Percentiles rank a stretch among this genome's conserved stretches.
Conservation (phyloP, 2,113 vertebrate species). For the Speoplatyrhinus poulsoni region DNA sequence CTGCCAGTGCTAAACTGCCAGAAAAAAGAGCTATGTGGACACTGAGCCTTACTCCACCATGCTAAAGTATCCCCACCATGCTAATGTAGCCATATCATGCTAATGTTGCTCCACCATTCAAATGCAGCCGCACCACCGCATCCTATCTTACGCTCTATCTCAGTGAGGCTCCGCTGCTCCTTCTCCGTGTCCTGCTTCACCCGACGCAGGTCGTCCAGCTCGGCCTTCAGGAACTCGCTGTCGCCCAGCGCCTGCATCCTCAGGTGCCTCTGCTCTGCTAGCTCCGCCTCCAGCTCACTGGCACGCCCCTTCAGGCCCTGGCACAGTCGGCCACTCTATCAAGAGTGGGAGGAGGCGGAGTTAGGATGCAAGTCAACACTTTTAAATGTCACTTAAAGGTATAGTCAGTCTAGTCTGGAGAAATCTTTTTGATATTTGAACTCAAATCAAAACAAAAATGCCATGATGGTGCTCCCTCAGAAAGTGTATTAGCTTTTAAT, state of each 20-base stretch:
- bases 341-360: neutral
- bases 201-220: conserved; percentile 91
- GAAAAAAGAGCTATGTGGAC: no score
- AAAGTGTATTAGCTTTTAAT: no score
- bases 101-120: neutral
- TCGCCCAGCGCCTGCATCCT: conserved; percentile 89
- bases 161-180: conserved; percentile 91
- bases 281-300: conserved; percentile 91
- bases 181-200: conserved; percentile 90
- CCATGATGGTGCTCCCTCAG: no score
- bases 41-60: no score
- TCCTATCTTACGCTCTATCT: conserved; percentile 87
- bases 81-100: neutral
- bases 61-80: neutral
- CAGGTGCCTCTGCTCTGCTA: conserved; percentile 92
- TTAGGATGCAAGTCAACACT: neutral
- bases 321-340: conserved; percentile 81
- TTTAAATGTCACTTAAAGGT: no score
- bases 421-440: no score
- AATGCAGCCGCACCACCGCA: neutral
- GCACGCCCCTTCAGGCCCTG: conserved; percentile 86
- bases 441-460: no score
- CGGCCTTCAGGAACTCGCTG: conserved; percentile 87
- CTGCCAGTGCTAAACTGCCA: no score
- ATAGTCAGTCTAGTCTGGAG: no score